Percentiles rank a stretch among this genome's conserved stretches.
Conservation (phyloP, 2,113 vertebrate species). For the Tetrao urogallus region DNA sequence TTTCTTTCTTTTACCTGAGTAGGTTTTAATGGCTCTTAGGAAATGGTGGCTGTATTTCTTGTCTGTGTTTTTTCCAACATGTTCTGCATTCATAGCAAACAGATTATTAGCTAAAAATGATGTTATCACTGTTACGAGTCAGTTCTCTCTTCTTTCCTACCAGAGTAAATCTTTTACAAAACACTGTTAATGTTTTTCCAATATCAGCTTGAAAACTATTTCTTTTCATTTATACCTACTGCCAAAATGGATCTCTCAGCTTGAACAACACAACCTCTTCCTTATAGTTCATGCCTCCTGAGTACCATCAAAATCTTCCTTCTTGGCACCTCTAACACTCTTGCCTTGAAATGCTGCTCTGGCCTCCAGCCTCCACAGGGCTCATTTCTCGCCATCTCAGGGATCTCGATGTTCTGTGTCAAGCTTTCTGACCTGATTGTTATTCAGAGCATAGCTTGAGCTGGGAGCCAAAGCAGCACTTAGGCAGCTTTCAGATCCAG, state of each 20-base stretch:
- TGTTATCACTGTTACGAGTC: background rate
- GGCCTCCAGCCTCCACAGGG: background rate
- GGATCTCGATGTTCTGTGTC: background rate
- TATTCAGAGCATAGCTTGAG: background rate
- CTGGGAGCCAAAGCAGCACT: slow-evolving; percentile 42
- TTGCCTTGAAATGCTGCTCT: background rate
- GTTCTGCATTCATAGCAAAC: background rate
- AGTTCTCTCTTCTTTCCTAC: background rate
- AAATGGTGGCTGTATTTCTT: background rate
- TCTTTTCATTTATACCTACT: background rate
- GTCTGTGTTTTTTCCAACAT: background rate
- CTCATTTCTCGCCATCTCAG: background rate
- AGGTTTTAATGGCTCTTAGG: background rate
- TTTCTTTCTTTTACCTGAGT: background rate
- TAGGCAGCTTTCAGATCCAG: background rate
- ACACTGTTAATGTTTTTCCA: background rate
- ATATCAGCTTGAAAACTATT: background rate
- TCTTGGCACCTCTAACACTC: background rate
- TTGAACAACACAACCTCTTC: background rate
- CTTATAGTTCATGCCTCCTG: background rate
- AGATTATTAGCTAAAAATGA: background rate
- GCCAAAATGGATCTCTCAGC: background rate
- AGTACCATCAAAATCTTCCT: background rate
- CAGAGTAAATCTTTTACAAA: background rate
- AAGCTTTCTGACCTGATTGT: background rate